Percentiles rank a stretch among this genome's conserved stretches.
Evolutionary conservation across 2,888 invertebrate species (phyloP).

Genomic region (Adela reaumurella): DNA sequence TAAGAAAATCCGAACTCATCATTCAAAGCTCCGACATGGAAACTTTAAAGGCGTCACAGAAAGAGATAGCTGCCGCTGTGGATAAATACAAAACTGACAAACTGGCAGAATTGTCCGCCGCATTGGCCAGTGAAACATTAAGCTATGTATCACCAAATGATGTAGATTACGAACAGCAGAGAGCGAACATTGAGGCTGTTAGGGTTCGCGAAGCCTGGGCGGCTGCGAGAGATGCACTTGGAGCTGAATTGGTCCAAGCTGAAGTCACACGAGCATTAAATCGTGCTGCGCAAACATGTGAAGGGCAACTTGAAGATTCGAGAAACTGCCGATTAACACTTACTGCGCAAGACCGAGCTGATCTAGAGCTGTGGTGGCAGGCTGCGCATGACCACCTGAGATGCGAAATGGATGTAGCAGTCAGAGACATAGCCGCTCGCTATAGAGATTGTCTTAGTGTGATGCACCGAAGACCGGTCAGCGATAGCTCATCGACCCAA

Average conservation of each 20-base stretch:
- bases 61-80: conserved; percentile 59
- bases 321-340: conserved; percentile 58
- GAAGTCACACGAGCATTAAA: conserved; percentile 72
- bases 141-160: conserved; percentile 50
- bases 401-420: conserved; percentile 68
- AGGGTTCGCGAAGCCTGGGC: conserved; percentile 73
- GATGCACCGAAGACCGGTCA: conserved; percentile 37
- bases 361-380: conserved; percentile 72
- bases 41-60: conserved; percentile 52
- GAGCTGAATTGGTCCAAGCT: conserved; percentile 70
- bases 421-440: conserved; percentile 62
- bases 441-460: conserved; percentile 63
- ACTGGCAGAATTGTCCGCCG: conserved; percentile 66
- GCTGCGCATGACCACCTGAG: conserved; percentile 68
- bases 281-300: conserved; percentile 67
- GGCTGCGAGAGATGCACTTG: conserved; percentile 70
- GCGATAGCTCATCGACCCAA: conserved; percentile 24
- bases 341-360: conserved; percentile 64
- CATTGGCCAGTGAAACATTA: conserved; percentile 67
- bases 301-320: conserved; percentile 54
- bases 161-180: conserved; percentile 34
- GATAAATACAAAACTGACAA: conserved; percentile 66
- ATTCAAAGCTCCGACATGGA: conserved; percentile 47
- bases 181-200: conserved; percentile 55
- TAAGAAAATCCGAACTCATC: conserved; percentile 30